phyloP scores from a whole-genome alignment of 2,797 vertebrate genomes.

The Selene dorsalis region DNA sequence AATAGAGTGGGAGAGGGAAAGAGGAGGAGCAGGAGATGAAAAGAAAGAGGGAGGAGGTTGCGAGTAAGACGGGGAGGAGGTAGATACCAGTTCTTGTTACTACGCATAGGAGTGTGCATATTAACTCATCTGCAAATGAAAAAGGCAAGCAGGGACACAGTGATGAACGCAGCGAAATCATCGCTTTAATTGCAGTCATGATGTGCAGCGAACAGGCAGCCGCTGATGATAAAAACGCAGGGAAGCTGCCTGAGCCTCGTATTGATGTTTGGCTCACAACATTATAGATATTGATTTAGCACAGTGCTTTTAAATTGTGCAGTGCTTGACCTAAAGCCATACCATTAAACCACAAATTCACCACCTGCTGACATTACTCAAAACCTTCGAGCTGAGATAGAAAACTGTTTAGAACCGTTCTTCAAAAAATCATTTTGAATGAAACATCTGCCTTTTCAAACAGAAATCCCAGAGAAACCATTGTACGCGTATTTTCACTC shows the following conservation, averaged over 20 bases:
- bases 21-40: conserved; percentile 48
- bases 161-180: conserved; percentile 60
- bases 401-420: background rate
- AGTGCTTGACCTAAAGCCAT: conserved; percentile 48
- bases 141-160: conserved; percentile 32
- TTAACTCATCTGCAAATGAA: background rate
- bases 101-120: conserved; percentile 8
- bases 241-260: conserved; percentile 24
- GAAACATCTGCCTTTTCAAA: conserved; percentile 31
- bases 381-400: background rate
- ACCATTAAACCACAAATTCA: conserved; percentile 16
- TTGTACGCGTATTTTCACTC: background rate
- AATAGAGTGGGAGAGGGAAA: conserved; percentile 63
- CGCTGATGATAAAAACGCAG: conserved; percentile 50
- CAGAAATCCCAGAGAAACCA: background rate
- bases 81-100: conserved; percentile 1
- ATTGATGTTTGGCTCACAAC: conserved; percentile 57
- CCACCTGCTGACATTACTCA: background rate
- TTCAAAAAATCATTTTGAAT: conserved; percentile 18
- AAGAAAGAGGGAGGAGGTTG: conserved; percentile 32
- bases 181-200: conserved; percentile 64
- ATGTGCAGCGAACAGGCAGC: conserved; percentile 38
- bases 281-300: conserved; percentile 60
- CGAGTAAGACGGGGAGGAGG: conserved; percentile 31
- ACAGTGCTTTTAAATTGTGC: conserved; percentile 53